Conservation (phyloP, 2,888 invertebrate genomes). For the Watsonalla binaria region DNA sequence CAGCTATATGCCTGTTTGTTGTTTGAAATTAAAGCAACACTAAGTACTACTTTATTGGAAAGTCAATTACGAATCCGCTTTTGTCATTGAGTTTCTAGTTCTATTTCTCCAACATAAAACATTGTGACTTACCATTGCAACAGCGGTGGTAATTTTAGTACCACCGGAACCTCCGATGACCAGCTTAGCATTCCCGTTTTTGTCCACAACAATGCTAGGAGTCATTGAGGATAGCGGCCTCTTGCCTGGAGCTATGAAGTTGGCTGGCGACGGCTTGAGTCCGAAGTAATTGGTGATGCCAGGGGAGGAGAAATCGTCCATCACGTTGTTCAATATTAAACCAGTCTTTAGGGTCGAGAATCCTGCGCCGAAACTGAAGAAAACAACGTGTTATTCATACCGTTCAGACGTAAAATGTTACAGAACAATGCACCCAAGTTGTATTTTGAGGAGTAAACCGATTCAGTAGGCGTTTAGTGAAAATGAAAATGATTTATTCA, state of each 20-base stretch:
- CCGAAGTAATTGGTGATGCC: slow-evolving; percentile 84
- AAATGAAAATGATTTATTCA: too few species aligned
- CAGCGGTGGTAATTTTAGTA: slow-evolving; percentile 87
- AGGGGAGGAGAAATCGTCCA: slow-evolving; percentile 96
- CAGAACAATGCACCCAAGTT: background rate
- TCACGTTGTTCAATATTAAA: slow-evolving; percentile 95
- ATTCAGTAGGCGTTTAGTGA: too few species aligned
- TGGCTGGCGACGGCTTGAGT: slow-evolving; percentile 87
- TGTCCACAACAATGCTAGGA: slow-evolving; percentile 87
- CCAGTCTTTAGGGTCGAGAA: slow-evolving; percentile 88
- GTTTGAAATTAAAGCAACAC: too few species aligned
- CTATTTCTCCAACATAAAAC: background rate
- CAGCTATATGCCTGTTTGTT: too few species aligned
- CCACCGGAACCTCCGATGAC: slow-evolving; percentile 92
- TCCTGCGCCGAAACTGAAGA: slow-evolving; percentile 89
- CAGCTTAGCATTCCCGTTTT: slow-evolving; percentile 81
- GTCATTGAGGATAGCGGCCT: slow-evolving; percentile 92
- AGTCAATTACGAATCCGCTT: too few species aligned
- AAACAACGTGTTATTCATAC: slow-evolving; percentile 4
- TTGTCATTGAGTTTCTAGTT: too few species aligned
- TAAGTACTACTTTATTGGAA: too few species aligned
- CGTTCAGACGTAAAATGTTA: background rate
- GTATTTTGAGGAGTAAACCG: too few species aligned
- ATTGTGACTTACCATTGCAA: slow-evolving; percentile 77
- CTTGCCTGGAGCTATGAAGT: slow-evolving; percentile 89